phyloP scores from a whole-genome alignment of 2,888 invertebrate genomes.

The Pyrrhia umbra region DNA sequence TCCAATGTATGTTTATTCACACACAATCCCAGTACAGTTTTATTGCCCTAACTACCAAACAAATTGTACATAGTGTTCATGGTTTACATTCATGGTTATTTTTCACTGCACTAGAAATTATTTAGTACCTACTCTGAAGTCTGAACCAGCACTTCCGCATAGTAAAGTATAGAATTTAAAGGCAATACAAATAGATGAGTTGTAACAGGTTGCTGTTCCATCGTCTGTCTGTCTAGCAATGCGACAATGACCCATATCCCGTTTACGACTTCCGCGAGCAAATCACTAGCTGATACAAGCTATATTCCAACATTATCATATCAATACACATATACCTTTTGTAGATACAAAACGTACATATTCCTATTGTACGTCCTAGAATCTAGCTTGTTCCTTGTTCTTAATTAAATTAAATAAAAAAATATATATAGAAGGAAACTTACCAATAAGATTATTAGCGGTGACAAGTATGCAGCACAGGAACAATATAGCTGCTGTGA shows the following conservation, averaged over 20 bases:
- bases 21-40: slow-evolving; percentile 11
- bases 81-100: slow-evolving; percentile 23
- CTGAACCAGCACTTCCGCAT: slow-evolving; percentile 13
- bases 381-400: background rate
- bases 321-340: slow-evolving; percentile 5
- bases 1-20: slow-evolving; percentile 1
- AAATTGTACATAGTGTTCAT: too few species aligned
- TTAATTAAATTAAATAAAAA: background rate
- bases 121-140: background rate
- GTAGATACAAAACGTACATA: background rate
- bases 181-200: slow-evolving; percentile 23
- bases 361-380: background rate
- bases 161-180: slow-evolving; percentile 27
- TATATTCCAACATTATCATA: slow-evolving; percentile 16
- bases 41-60: slow-evolving; percentile 25
- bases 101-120: background rate
- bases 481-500: slow-evolving; percentile 96
- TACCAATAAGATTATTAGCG: slow-evolving; percentile 97
- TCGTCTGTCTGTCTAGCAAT: slow-evolving; percentile 39
- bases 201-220: slow-evolving; percentile 39
- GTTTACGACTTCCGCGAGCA: slow-evolving; percentile 50
- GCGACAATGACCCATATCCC: slow-evolving; percentile 56
- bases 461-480: slow-evolving; percentile 96
- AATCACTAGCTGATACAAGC: slow-evolving; percentile 42
- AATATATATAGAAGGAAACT: slow-evolving; percentile 74